Percentiles rank a stretch among this genome's conserved stretches.
These are phyloP conservation scores for Lophochroa leadbeateri DNA, from an alignment of 2,113 vertebrate genomes.

Conservation along the genomic window DNA sequence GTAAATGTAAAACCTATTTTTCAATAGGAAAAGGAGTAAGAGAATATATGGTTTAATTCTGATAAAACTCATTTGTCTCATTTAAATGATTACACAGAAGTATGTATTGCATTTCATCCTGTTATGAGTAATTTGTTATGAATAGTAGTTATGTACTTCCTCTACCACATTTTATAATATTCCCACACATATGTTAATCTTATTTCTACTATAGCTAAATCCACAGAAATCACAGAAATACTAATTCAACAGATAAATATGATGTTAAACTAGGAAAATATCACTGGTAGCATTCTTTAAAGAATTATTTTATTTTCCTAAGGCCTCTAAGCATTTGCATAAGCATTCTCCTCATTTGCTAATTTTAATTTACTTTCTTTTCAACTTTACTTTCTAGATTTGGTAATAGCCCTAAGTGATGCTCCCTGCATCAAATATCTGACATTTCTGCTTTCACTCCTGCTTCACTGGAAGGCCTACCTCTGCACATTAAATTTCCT, in stretches of 20 bases:
- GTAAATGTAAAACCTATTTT: background rate
- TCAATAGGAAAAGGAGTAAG: background rate
- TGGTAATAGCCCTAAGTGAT: background rate
- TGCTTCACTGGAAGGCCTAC: background rate
- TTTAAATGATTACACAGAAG: background rate
- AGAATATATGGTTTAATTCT: background rate
- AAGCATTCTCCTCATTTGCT: background rate
- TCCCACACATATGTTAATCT: background rate
- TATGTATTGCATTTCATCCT: background rate
- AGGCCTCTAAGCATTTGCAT: background rate
- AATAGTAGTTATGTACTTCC: background rate
- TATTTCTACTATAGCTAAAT: background rate
- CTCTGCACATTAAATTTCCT: conserved; percentile 8
- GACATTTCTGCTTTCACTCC: background rate
- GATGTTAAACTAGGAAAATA: background rate
- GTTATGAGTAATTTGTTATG: background rate
- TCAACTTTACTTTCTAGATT: background rate
- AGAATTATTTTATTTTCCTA: background rate
- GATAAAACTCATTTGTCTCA: background rate
- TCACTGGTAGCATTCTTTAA: background rate
- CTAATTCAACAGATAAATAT: background rate
- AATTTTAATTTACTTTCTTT: background rate
- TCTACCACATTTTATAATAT: background rate
- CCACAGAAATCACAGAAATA: background rate
- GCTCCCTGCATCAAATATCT: background rate